A percentile compares a stretch with the other conserved stretches of the same genome.
phyloP scores from a whole-genome alignment of 2,797 vertebrate species.

The Phrynocephalus vlangalii region DNA sequence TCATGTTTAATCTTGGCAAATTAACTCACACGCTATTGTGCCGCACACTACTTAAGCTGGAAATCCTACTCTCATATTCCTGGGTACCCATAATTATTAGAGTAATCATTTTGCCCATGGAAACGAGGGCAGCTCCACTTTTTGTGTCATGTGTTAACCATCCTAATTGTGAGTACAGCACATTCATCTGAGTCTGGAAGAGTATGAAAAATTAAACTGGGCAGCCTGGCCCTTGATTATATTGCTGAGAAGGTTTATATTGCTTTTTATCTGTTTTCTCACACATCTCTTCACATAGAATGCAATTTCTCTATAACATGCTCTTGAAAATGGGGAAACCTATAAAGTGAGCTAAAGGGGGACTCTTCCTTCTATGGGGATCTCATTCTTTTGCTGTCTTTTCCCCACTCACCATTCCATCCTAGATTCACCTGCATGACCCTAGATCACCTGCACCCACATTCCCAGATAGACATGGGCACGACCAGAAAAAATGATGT shows the following conservation, averaged over 20 bases:
- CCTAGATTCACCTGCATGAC: not conserved
- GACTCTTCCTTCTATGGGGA: not conserved
- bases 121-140: not conserved
- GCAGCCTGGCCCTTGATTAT: not conserved
- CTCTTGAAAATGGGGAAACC: not conserved
- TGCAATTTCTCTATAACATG: not conserved
- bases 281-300: not conserved
- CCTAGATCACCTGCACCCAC: not conserved
- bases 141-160: not conserved
- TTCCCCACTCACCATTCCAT: not conserved
- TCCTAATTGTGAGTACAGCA: not conserved
- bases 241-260: not conserved
- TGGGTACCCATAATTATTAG: constrained; percentile 1
- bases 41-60: not conserved
- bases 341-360: not conserved
- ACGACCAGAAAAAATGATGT: too few species aligned
- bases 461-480: not conserved
- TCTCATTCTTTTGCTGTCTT: not conserved
- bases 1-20: constrained; percentile 23
- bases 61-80: not conserved
- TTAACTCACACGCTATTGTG: not conserved
- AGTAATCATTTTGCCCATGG: not conserved
- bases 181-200: not conserved
- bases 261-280: not conserved
- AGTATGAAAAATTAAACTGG: not conserved